Conservation (phyloP, 2,888 invertebrate species). For the Drosophila differens region DNA sequence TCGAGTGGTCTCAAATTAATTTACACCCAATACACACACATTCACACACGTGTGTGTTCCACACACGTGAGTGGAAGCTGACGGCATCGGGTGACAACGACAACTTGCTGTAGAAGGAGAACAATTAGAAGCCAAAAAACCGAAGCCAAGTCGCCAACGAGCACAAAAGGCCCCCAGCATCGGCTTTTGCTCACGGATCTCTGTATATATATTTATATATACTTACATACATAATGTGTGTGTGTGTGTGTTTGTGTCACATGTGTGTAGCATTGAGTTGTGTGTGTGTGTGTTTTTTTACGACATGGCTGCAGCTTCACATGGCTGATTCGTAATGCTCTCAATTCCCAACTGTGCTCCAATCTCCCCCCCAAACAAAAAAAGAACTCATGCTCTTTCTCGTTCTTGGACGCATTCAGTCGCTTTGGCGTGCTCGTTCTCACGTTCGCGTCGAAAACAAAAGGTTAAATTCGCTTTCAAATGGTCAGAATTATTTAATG, state of each 20-base stretch:
- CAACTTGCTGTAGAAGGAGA: conserved; percentile 20
- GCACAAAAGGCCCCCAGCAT: conserved; percentile 57
- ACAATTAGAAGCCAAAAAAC: conserved; percentile 75
- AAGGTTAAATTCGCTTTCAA: conserved; percentile 84
- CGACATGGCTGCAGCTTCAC: conserved; percentile 48
- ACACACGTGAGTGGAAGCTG: conserved; percentile 8
- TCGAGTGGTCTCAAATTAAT: conserved; percentile 74
- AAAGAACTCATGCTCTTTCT: neutral
- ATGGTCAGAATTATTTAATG: conserved; percentile 83
- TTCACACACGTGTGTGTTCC: neutral
- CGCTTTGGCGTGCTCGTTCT: conserved; percentile 26
- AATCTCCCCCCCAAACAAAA: neutral
- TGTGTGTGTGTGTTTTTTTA: conserved; percentile 23
- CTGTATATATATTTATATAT: conserved; percentile 10
- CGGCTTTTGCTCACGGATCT: conserved; percentile 47
- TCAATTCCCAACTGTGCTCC: conserved; percentile 24
- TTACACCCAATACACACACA: conserved; percentile 68
- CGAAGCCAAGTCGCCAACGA: conserved; percentile 66
- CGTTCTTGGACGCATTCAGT: conserved; percentile 6
- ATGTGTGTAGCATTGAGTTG: conserved; percentile 42
- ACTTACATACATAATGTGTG: conserved; percentile 4
- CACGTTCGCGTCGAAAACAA: conserved; percentile 68
- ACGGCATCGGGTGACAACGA: conserved; percentile 62
- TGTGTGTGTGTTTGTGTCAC: conserved; percentile 18
- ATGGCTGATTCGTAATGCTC: conserved; percentile 56